phyloP scores from a whole-genome alignment of 2,797 vertebrate genomes.

The Silurus lanzhouensis region DNA sequence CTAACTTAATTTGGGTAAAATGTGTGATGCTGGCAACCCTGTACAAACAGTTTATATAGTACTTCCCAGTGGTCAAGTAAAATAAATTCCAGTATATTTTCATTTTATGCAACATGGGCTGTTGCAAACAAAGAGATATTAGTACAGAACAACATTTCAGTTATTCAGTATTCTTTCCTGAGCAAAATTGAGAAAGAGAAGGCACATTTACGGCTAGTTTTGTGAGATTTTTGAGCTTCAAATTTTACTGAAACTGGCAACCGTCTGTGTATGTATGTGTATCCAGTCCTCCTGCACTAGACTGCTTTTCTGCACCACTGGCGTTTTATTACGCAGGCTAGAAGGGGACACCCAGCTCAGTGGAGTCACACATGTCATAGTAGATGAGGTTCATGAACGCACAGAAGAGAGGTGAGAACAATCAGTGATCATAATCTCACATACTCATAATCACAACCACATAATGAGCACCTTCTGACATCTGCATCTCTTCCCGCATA shows the following conservation, averaged over 20 bases:
- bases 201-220: background rate
- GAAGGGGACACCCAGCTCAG: constrained; percentile 86
- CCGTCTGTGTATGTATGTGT: constrained; percentile 11
- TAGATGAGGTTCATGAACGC: constrained; percentile 97
- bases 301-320: constrained; percentile 94
- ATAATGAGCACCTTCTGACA: background rate
- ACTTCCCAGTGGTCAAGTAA: no score
- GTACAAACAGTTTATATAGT: no score
- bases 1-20: no score
- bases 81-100: background rate
- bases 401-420: constrained; percentile 92
- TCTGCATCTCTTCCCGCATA: constrained; percentile 6
- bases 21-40: no score
- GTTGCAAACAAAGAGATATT: background rate
- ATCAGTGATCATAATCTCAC: background rate
- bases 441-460: background rate
- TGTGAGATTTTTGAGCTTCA: background rate
- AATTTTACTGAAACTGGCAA: background rate
- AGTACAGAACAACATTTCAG: background rate
- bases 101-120: background rate
- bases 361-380: constrained; percentile 88
- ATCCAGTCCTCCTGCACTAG: constrained; percentile 87
- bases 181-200: background rate
- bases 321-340: constrained; percentile 88
- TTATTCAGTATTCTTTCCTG: background rate